Base-by-base conservation (phyloP, 2,797 vertebrate species). In the Anguilla pacifica region DNA sequence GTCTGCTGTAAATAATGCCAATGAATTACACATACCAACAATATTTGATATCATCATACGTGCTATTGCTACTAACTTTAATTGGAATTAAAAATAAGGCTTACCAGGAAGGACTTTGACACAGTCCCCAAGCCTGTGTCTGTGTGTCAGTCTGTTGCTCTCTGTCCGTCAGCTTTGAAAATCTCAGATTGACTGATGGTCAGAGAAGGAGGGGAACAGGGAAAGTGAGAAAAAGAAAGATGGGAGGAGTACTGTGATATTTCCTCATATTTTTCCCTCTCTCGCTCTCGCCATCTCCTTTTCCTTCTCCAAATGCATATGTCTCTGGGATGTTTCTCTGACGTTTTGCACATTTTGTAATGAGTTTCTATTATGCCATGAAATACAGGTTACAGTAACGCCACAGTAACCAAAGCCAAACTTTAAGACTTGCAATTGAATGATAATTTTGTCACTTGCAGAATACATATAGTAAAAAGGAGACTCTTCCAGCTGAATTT, bases 181-280 rank as follows among this genome's bases (percentile, higher is more conserved):
- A 90, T 85, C 77, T 94, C 89, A 86, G 82, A 55, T 85, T 90
- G 91, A 92, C 89, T 89, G 89, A 88, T 84, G 90, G 88, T 89
- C 67, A 43, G 91, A 92, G 89, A 91, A 91, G 91, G 92, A 90
- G 90, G 91, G 91, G 91, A 90, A 92, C 92, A 92, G 77, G 9
- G 93, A 93, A 92, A 91, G 93, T 89, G 88, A 89, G 90, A 87
- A 92, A 92, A 94, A 93, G 91, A 94, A 93, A 91, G 91, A 91
- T 93, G 94, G 91, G 91, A 94, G 88, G 86, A 35, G 53, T 31
- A n/a, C 51, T 84, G 57, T 93, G 91, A 94, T 93, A 92, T 93
- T 90, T 83, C 90, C 93, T 92, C 89, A 91, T 91, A 51, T 22
- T 46, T 49, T 82, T 31, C 46, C 91, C 92, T 92, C 91, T 89